Base-by-base conservation (phyloP, 2,113 vertebrate species). In the Cynoglossus semilaevis region DNA sequence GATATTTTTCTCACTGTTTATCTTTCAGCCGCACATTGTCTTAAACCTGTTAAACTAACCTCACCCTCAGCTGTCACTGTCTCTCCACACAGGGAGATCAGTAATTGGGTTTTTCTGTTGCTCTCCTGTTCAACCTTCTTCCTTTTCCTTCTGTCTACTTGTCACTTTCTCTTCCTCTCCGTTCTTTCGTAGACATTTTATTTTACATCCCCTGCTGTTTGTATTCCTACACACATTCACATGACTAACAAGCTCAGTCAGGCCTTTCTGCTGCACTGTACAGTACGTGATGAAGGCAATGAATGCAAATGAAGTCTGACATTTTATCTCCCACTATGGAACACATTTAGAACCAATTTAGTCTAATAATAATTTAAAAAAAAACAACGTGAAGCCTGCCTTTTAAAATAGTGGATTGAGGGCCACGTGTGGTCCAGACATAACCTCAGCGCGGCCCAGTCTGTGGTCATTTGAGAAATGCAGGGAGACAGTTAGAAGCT, bases 31-130 rank as follows among this genome's bases (percentile, higher is more conserved):
- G 47, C 40, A 12, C 36, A 16, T 49, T 4, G 3, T 45, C 22
- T 66, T 49, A 43, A 45, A 51, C 49, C 15, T 60, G 63, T 81
- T 63, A 46, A 64, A 72, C 55, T 60, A 41, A 68, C 35, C 29
- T 34, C 14, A 47, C 44, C 9, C 7, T 76, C 60, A 45, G 35
- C 44, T 40, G 52, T 51, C 11, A 9, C 46, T 15, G 47, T 56
- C 52, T 54, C 36, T 42, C 50, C 34, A 15, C 44, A 54, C 51
- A 48, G 47, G 56, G 50, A 67, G n/a, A 55, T 58, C 15, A 49
- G 56, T 48, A 19, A 40, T 15, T 19, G 36, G 13, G 15, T 13
- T 72, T 47, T 56, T 47, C 40, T 51, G 41, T 40, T 12, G 15
- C 9, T 40, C 34, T 44, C 29, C 55, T 51, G 34, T 63, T 54